These are phyloP conservation scores for Acleris cristana DNA, from an alignment of 2,888 invertebrate species.

Conservation along the genomic window DNA sequence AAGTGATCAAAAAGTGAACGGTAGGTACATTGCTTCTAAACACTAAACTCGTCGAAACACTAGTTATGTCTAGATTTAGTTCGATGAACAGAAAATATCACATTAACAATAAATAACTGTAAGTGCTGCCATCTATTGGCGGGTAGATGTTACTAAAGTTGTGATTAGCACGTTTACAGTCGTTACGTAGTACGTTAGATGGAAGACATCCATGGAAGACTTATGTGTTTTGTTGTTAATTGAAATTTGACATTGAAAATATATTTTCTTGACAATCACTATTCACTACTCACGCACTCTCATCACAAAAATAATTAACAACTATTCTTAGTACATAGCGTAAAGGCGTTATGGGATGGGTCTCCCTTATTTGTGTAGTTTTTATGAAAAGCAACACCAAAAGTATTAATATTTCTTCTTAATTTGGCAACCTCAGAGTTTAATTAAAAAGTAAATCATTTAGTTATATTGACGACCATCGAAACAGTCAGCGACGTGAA, in stretches of 20 bases:
- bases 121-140: conserved; percentile 27
- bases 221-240: conserved; percentile 31
- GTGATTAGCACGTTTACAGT: conserved; percentile 11
- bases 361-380: no score
- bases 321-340: no score
- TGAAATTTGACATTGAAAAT: conserved; percentile 73
- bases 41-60: conserved; percentile 42
- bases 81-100: conserved; percentile 38
- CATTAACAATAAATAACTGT: conserved; percentile 20
- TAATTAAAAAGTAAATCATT: no score
- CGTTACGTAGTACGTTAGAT: conserved; percentile 20
- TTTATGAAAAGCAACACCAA: background rate
- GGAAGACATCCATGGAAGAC: conserved; percentile 43
- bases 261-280: conserved; percentile 50
- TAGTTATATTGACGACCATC: background rate
- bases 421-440: no score
- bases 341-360: no score
- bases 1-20: conserved; percentile 62
- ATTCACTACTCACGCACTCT: conserved; percentile 20
- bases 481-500: background rate
- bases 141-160: conserved; percentile 16
- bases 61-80: conserved; percentile 27
- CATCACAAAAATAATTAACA: background rate
- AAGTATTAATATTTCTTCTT: background rate
- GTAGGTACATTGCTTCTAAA: conserved; percentile 67